Evolutionary conservation across 2,888 invertebrate genomes (phyloP), one percentile per base, ranked within the genome.

Genomic region (Brachyptera risi): DNA sequence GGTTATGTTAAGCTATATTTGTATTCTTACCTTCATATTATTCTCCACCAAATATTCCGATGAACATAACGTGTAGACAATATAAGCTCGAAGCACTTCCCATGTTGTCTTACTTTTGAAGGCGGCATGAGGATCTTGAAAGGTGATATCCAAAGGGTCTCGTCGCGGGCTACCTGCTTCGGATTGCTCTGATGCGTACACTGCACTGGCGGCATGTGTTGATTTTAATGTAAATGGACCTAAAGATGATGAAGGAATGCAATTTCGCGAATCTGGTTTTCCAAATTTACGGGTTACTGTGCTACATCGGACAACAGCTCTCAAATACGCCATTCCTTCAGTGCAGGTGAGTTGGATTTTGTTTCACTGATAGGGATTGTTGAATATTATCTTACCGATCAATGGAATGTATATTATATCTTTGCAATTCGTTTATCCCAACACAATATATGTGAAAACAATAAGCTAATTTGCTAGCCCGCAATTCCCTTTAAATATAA

Each of bases 51-150:
- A 77, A 74, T 85, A 87, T 72, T 89, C 85, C 72, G 90, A 81
- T 61, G 92, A 89, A 78, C 96, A 96, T 74, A 97, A 79, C 73
- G 90, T 86, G 78, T 96, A 96, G 68, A 97, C 96, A 72, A 95
- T 71, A 74, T 93, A 89, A 40, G 94, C 96, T 67, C 97, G 83
- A 57, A 95, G 73, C 68, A 98, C 83, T 78, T 98, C 96, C 79
- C 83, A 86, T 68, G 91, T 96, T 69, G 92, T 93, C 81, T 97
- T 97, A 78, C 95, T 95, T 76, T 93, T 92, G 80, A 94, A 98
- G 24, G 96, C 91, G 68, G 94, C 93, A 70, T 86, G 80, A 24
- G 92, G 88, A 81, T 94, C 90, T 76, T 86, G 86, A 78, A 98
- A 98, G 68, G 82, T 82, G 66, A 90, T 83, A 77, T 95, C 94